Conservation (phyloP, 2,113 vertebrate genomes). For the Cavia aperea region DNA sequence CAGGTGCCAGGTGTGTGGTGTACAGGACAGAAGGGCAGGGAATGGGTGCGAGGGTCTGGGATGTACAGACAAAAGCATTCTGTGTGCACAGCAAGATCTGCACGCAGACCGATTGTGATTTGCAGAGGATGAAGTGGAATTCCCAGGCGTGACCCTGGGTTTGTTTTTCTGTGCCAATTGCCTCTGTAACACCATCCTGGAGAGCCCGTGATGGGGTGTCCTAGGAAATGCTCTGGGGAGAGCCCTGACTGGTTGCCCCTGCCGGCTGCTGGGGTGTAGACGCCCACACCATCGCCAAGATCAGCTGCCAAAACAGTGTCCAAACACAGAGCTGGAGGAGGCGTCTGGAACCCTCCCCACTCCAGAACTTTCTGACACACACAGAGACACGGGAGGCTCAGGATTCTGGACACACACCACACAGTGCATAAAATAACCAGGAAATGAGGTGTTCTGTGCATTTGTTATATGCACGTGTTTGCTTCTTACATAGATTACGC, state of each 20-base stretch:
- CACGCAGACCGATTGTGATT: fast-evolving
- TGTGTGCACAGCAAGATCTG: fast-evolving
- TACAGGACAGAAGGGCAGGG: too few relatives aligned
- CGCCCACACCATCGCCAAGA: too few relatives aligned
- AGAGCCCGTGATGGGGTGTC: too few relatives aligned
- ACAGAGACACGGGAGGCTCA: fast-evolving
- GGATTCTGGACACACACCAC: fast-evolving
- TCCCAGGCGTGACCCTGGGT: background rate
- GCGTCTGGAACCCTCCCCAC: fast-evolving
- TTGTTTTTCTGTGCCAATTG: fast-evolving
- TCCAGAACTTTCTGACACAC: fast-evolving
- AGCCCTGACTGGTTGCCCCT: too few relatives aligned
- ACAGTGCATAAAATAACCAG: background rate
- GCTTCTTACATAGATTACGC: background rate
- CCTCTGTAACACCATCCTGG: fast-evolving
- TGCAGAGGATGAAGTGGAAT: fast-evolving
- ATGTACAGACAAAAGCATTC: too few relatives aligned
- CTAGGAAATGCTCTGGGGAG: too few relatives aligned
- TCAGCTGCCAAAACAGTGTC: fast-evolving
- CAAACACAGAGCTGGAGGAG: background rate
- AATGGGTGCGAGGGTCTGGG: fast-evolving
- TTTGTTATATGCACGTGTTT: background rate
- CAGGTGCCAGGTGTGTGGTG: background rate
- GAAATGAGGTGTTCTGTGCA: background rate
- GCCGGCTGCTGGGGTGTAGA: background rate